These are phyloP conservation scores for Anadara kagoshimensis DNA, from an alignment of 1,140 invertebrate species.

Conservation along the genomic window DNA sequence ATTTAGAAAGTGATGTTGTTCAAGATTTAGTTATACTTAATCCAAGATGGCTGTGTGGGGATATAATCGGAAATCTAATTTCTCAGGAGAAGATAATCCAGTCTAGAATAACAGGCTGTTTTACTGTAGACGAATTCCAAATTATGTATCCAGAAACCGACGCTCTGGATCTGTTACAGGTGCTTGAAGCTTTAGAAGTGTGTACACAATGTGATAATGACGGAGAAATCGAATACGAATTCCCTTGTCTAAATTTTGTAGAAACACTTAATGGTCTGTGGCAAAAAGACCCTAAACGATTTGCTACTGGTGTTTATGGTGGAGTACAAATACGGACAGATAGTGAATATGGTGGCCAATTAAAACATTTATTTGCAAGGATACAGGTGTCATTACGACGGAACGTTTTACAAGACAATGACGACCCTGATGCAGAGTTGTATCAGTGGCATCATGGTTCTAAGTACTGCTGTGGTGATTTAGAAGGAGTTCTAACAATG, in stretches of 20 bases:
- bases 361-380: constrained; percentile 82
- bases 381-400: constrained; percentile 83
- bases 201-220: constrained; percentile 86
- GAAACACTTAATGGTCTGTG: constrained; percentile 85
- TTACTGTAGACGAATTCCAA: constrained; percentile 86
- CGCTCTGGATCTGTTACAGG: constrained; percentile 64
- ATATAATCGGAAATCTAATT: constrained; percentile 83
- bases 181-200: constrained; percentile 79
- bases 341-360: constrained; percentile 77
- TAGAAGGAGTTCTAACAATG: constrained; percentile 84
- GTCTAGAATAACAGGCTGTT: constrained; percentile 84
- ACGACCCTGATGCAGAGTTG: constrained; percentile 78
- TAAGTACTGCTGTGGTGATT: constrained; percentile 83
- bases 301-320: constrained; percentile 79
- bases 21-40: constrained; percentile 83
- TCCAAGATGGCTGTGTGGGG: constrained; percentile 84
- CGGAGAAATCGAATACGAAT: constrained; percentile 85
- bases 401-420: constrained; percentile 77
- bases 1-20: constrained; percentile 75
- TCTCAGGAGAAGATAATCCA: constrained; percentile 80
- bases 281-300: constrained; percentile 80
- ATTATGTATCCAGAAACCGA: constrained; percentile 84
- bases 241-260: constrained; percentile 86
- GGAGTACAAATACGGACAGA: constrained; percentile 80
- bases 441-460: constrained; percentile 88